Base-by-base conservation (phyloP, 2,797 vertebrate species). In the Gymnoscopelus microlampas region DNA sequence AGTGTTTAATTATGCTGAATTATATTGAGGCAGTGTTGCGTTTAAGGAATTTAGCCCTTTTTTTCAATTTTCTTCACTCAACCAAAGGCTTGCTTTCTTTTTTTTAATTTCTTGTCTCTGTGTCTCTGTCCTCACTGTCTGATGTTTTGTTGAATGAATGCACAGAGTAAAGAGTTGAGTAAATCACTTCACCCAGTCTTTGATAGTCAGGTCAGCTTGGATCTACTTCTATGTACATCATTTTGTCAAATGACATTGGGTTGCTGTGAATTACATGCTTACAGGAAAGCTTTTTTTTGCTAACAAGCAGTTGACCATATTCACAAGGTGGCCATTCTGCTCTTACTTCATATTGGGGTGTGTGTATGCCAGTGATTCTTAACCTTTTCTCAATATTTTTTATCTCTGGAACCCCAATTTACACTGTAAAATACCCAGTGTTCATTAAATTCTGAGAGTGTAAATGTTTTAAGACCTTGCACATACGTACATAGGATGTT, bases 161-260 rank as follows among this genome's bases (percentile, higher is more conserved):
- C 29, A 58, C 10, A 26, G 5, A 63, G 50, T 13, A 51, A 13
- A 44, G n/a, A n/a, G 9, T 44, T 19, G 5, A 60, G 23, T 68
- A 12, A 65, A 15, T 24, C 59, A 50, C 7, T 77, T 15, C 39
- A 55, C 13, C 59, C 50, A 53, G 19, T 32, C 11, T 4, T 73
- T 15, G 60, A 19, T 11, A 19, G 49, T 63, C 4, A 8, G 78
- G 61, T 77, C 75, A 72, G 64, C 39, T 83, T 92, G 92, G 87
- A 92, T 92, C 91, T 92, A 87, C 92, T 91, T 91, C 35, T 75
- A 58, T 59, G 39, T 53, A 62, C 68, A 70, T 73, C 70, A 39
- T 83, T 13, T 79, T 62, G 64, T 74, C 56, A 83, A 85, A 81
- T 82, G 74, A 74, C 79, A 75, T 75, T 81, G 85, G 79, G 80